phyloP scores from a whole-genome alignment of 1,140 invertebrate genomes.

The Delia radicum region DNA sequence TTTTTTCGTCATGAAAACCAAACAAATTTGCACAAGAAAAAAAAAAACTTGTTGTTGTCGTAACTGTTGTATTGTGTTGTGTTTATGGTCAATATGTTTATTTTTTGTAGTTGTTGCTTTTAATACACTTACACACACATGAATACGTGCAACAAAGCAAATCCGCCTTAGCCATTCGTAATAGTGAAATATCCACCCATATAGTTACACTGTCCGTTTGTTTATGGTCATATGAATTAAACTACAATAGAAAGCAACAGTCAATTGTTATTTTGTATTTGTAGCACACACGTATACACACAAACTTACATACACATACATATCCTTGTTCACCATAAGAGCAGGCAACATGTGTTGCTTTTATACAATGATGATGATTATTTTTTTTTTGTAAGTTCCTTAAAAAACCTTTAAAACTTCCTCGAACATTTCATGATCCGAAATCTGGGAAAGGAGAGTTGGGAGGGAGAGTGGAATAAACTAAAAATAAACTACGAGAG shows the following conservation, averaged over 20 bases:
- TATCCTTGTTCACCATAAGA: not conserved
- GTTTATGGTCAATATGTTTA: constrained; percentile 17
- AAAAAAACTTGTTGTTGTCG: not conserved
- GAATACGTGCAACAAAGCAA: constrained; percentile 5
- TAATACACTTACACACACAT: constrained; percentile 18
- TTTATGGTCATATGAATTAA: constrained; percentile 11
- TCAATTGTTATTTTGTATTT: constrained; percentile 40
- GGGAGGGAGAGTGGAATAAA: too few species aligned
- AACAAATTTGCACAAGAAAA: constrained; percentile 4
- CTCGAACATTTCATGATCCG: not conserved
- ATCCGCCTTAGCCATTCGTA: not conserved
- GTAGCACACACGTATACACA: constrained; percentile 39
- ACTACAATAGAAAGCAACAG: constrained; percentile 24
- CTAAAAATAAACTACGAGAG: too few species aligned
- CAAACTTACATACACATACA: not conserved
- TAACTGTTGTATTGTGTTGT: constrained; percentile 10
- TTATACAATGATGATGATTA: not conserved
- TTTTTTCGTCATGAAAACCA: constrained; percentile 8
- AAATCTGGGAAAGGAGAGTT: not conserved
- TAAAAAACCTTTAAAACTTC: not conserved
- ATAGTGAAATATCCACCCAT: too few species aligned
- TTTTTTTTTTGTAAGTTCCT: not conserved
- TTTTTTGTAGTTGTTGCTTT: too few species aligned
- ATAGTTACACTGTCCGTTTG: not conserved
- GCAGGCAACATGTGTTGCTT: not conserved